Percentiles rank a stretch among this genome's conserved stretches.
Conservation (phyloP, 2,113 vertebrate species). For the Cercocebus atys region DNA sequence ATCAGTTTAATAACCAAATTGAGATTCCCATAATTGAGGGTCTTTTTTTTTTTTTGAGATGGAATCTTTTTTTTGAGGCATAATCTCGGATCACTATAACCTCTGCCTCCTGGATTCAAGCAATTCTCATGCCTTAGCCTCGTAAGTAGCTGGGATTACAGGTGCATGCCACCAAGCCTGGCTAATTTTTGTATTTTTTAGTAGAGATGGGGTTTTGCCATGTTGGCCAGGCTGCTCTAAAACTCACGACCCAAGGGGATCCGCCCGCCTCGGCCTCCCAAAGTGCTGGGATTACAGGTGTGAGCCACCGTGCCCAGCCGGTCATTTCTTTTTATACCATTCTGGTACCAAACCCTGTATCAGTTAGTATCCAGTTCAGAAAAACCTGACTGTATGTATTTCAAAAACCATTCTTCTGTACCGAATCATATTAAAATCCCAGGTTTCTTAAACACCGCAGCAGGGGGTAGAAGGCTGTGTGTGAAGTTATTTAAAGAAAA, state of each 20-base stretch:
- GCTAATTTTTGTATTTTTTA: no score
- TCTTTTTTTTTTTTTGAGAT: not conserved
- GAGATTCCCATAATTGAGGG: not conserved
- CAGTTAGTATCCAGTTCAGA: not conserved
- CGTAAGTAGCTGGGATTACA: no score
- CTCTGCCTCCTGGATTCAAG: no score
- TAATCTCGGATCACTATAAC: no score
- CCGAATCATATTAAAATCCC: not conserved
- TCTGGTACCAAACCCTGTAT: not conserved
- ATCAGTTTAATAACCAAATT: not conserved
- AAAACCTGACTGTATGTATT: not conserved
- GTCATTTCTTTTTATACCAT: not conserved
- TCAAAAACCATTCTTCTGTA: not conserved
- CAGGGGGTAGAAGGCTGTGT: not conserved
- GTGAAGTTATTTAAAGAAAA: not conserved
- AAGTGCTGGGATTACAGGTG: no score
- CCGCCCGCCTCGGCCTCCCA: fast-evolving
- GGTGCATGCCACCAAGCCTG: no score
- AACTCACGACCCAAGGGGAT: no score
- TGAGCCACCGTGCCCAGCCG: no score
- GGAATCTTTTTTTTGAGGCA: no score
- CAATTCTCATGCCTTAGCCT: no score
- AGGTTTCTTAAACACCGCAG: not conserved
- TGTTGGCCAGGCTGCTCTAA: no score
- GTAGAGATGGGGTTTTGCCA: no score